A percentile compares a stretch with the other conserved stretches of the same genome.
Evolutionary conservation across 2,888 invertebrate species (phyloP).

Genomic region (Pseudococcus longispinus): DNA sequence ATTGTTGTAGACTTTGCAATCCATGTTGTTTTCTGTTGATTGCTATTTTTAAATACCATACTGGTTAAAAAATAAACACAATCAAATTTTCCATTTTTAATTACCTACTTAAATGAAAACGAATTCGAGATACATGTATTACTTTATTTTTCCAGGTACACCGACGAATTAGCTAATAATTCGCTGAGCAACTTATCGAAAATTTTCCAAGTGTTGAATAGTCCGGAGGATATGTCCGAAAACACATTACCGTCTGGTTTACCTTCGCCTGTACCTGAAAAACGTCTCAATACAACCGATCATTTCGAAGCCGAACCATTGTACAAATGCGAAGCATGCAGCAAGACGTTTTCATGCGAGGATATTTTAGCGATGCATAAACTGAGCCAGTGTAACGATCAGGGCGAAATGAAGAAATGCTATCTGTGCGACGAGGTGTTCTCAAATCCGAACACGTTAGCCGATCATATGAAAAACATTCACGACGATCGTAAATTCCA

Average conservation of each 20-base stretch:
- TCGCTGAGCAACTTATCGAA: conserved; percentile 45
- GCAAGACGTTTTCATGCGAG: conserved; percentile 27
- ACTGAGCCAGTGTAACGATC: conserved; percentile 30
- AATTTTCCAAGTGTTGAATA: conserved; percentile 48
- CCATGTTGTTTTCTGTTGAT: conserved; percentile 36
- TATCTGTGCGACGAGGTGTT: conserved; percentile 14
- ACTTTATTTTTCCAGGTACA: background rate
- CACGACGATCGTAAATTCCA: conserved; percentile 19
- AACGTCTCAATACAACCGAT: background rate
- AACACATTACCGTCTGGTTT: background rate
- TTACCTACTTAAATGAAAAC: background rate
- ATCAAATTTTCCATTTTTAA: background rate
- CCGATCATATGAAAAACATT: background rate
- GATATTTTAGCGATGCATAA: conserved; percentile 45
- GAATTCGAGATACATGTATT: background rate
- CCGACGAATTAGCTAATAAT: conserved; percentile 25
- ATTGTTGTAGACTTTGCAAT: conserved; percentile 11
- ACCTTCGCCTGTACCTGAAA: background rate
- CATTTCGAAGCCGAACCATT: background rate
- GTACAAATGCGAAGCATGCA: conserved; percentile 20
- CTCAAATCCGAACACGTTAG: background rate
- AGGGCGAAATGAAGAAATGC: background rate
- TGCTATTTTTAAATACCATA: background rate
- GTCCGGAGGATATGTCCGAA: conserved; percentile 40
- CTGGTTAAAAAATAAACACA: background rate